Evolutionary conservation across 1,140 invertebrate genomes (phyloP).

Genomic region (Atta cephalotes): DNA sequence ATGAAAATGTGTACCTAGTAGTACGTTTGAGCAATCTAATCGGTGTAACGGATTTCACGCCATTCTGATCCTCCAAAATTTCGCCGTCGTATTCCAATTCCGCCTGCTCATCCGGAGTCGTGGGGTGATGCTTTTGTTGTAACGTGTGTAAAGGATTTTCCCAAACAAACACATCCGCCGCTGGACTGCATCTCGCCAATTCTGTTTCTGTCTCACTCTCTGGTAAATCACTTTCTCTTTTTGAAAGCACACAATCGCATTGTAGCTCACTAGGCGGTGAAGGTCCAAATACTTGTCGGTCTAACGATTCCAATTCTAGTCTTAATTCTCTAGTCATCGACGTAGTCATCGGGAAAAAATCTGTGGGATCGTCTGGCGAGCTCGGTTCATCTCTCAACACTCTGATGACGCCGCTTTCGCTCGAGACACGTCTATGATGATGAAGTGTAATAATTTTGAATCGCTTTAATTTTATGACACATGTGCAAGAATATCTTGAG

Average conservation of each 20-base stretch:
- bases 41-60: conserved; percentile 89
- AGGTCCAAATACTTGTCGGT: conserved; percentile 88
- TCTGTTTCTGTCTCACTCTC: conserved; percentile 84
- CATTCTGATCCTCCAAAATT: conserved; percentile 88
- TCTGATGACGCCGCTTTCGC: conserved; percentile 79
- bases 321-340: conserved; percentile 93
- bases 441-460: neutral
- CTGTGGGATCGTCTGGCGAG: conserved; percentile 92
- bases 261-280: conserved; percentile 81
- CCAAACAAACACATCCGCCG: conserved; percentile 91
- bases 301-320: conserved; percentile 93
- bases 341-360: conserved; percentile 95
- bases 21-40: conserved; percentile 86
- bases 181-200: conserved; percentile 83
- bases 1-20: conserved; percentile 69
- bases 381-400: conserved; percentile 87
- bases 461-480: neutral
- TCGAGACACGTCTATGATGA: conserved; percentile 73
- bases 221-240: conserved; percentile 79
- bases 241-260: conserved; percentile 81
- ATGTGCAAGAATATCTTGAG: neutral
- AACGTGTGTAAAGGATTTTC: conserved; percentile 90
- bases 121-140: conserved; percentile 83
- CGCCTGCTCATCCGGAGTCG: conserved; percentile 90
- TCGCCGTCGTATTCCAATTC: conserved; percentile 90